Percentiles rank a stretch among this genome's conserved stretches.
Conservation (phyloP, 1,140 invertebrate species). For the Helicoverpa armigera region DNA sequence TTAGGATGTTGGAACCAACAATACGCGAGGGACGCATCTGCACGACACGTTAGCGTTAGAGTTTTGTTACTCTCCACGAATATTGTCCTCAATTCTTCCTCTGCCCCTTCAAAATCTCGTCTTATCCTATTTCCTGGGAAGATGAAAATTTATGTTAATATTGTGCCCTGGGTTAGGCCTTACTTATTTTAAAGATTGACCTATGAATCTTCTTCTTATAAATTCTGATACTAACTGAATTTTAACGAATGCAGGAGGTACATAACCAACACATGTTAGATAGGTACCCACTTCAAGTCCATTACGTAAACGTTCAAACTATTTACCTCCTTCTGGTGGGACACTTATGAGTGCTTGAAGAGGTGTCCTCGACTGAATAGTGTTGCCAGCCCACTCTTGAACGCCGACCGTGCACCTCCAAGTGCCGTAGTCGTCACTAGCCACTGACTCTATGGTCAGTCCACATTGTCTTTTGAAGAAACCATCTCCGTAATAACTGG, state of each 20-base stretch:
- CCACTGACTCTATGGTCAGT: constrained; percentile 76
- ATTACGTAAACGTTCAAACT: background rate
- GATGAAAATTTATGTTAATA: background rate
- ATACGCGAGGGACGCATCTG: constrained; percentile 72
- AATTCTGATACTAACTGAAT: no score
- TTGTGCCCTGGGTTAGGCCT: no score
- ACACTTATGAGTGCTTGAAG: constrained; percentile 79
- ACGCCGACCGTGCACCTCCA: constrained; percentile 82
- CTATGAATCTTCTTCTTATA: no score
- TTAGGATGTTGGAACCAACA: constrained; percentile 84
- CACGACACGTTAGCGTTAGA: constrained; percentile 71
- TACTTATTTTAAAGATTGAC: no score
- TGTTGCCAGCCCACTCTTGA: constrained; percentile 60
- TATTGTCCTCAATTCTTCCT: constrained; percentile 54
- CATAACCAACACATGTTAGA: background rate
- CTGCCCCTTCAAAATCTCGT: constrained; percentile 30
- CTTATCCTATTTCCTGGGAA: constrained; percentile 3
- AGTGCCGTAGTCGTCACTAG: constrained; percentile 68
- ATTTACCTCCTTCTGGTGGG: constrained; percentile 24
- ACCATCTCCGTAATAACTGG: constrained; percentile 82
- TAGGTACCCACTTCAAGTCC: background rate
- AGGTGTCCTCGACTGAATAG: constrained; percentile 59
- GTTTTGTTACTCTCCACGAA: constrained; percentile 68
- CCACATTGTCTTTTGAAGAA: constrained; percentile 78
- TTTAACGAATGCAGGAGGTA: no score